Percentiles rank a stretch among this genome's conserved stretches.
These are phyloP conservation scores for Urocitellus parryii DNA, from an alignment of 2,113 vertebrate species.

Conservation along the genomic window DNA sequence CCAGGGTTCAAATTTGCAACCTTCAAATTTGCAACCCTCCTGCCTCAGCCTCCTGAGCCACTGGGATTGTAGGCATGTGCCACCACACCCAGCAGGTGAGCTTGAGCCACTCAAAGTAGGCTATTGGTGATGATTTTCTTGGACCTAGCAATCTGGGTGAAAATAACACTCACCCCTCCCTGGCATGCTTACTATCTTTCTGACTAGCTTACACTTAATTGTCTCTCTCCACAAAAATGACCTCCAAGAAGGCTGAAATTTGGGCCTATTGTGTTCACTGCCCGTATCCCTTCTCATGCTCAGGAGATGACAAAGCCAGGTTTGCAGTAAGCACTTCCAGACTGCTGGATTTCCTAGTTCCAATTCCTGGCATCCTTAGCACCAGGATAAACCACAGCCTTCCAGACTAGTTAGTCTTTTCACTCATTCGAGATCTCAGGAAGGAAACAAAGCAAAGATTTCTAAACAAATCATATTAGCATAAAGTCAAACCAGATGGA, in stretches of 20 bases:
- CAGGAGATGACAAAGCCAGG: background rate
- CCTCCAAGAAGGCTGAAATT: background rate
- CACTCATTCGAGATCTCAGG: background rate
- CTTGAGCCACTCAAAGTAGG: background rate
- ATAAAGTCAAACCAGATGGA: constrained; percentile 13
- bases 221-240: background rate
- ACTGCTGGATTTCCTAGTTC: background rate
- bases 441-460: background rate
- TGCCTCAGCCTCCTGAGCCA: too few relatives aligned
- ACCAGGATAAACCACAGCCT: background rate
- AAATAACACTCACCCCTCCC: background rate
- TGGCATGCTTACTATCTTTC: background rate
- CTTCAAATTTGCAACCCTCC: too few relatives aligned
- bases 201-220: background rate
- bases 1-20: too few relatives aligned
- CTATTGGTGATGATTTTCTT: background rate
- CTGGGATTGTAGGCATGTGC: too few relatives aligned
- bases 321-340: background rate
- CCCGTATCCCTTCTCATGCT: background rate
- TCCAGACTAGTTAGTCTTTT: background rate
- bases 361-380: background rate
- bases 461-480: constrained; percentile 16
- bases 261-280: background rate
- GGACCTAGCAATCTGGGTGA: rapidly evolving
- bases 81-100: background rate